Conservation (phyloP, 2,888 invertebrate genomes). For the Dryobotodes eremita region DNA sequence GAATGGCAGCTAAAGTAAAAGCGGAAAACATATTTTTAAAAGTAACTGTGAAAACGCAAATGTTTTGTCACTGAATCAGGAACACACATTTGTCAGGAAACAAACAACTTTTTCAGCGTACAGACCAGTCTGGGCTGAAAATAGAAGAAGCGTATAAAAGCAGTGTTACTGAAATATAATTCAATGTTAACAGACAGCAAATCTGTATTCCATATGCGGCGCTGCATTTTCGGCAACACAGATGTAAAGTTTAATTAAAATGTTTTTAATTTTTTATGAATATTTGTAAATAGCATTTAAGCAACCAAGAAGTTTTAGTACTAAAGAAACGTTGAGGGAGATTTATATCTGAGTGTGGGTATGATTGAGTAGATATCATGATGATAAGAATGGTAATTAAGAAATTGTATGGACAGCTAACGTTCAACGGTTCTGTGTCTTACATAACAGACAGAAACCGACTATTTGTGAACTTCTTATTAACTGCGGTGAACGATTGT, state of each 20-base stretch:
- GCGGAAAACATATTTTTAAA: not conserved
- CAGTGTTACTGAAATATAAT: conserved; percentile 72
- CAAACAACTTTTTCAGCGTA: conserved; percentile 42
- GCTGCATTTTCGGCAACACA: conserved; percentile 66
- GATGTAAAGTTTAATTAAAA: conserved; percentile 48
- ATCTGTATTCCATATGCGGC: conserved; percentile 67
- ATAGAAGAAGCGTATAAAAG: conserved; percentile 59
- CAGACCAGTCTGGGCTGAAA: conserved; percentile 55
- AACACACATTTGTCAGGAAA: conserved; percentile 31
- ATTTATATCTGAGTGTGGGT: too few species aligned
- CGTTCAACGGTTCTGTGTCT: too few species aligned
- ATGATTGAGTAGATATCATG: too few species aligned
- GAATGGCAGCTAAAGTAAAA: not conserved
- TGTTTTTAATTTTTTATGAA: not conserved
- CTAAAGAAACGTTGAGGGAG: too few species aligned
- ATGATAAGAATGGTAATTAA: too few species aligned
- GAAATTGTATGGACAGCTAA: too few species aligned
- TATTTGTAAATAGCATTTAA: not conserved
- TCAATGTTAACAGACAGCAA: conserved; percentile 75
- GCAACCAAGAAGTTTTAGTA: too few species aligned
- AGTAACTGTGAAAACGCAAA: not conserved
- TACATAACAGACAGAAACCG: too few species aligned
- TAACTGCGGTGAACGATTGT: too few species aligned
- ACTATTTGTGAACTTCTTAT: too few species aligned
- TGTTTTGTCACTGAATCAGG: conserved; percentile 1